Percentiles rank a stretch among this genome's conserved stretches.
Conservation (phyloP, 2,113 vertebrate genomes). For the Scatophagus argus region DNA sequence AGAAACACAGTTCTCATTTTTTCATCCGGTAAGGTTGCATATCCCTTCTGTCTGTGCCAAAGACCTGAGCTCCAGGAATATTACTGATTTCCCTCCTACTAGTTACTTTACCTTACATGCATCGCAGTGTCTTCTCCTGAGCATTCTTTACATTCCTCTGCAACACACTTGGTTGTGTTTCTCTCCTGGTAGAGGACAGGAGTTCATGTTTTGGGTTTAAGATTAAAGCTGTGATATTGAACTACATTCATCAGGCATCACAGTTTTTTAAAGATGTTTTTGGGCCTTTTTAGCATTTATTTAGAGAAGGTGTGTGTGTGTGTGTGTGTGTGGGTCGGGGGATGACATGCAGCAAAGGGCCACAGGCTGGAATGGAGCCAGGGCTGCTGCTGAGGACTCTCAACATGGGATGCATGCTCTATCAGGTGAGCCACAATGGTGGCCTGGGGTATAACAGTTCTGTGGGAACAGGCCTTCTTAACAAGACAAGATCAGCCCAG, state of each 20-base stretch:
- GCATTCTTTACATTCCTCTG: conserved; percentile 59
- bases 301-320: too few species aligned
- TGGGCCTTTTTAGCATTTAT: too few species aligned
- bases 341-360: too few species aligned
- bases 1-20: conserved; percentile 7
- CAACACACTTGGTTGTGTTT: conserved; percentile 49
- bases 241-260: conserved; percentile 26
- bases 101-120: conserved; percentile 22
- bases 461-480: conserved; percentile 13
- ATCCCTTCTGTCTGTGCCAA: neutral
- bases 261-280: too few species aligned
- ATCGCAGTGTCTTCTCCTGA: conserved; percentile 33
- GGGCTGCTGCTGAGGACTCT: too few species aligned
- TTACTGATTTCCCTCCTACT: conserved; percentile 19
- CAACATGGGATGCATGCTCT: too few species aligned
- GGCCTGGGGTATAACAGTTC: neutral
- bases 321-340: too few species aligned
- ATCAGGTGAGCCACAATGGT: too few species aligned
- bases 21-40: neutral
- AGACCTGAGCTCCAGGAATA: conserved; percentile 21
- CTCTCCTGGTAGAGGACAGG: conserved; percentile 7
- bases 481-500: conserved; percentile 22
- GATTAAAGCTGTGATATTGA: conserved; percentile 37
- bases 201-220: conserved; percentile 2
- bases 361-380: too few species aligned